Evolutionary conservation across 2,888 invertebrate genomes (phyloP).

Genomic region (Megalurothrips usitatus): DNA sequence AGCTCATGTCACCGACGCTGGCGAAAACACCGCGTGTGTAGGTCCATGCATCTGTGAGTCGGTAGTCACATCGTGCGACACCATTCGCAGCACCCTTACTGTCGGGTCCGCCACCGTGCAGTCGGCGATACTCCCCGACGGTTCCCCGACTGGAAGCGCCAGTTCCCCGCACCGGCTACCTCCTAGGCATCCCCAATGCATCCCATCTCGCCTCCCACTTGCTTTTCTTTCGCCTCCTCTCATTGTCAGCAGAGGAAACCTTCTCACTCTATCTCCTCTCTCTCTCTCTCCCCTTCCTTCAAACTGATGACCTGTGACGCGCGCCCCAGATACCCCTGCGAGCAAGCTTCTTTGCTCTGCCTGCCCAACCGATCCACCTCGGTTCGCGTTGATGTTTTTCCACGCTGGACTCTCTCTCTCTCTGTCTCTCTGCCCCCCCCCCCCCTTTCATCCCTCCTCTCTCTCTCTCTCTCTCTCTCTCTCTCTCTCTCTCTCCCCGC

Average conservation of each 20-base stretch:
- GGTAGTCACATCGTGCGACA: too few species aligned
- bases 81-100: too few species aligned
- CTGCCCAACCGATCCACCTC: background rate
- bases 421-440: background rate
- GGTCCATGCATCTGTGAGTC: too few species aligned
- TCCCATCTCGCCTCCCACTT: background rate
- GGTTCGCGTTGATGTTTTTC: too few species aligned
- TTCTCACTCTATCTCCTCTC: background rate
- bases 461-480: background rate
- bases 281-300: background rate
- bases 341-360: background rate
- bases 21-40: too few species aligned
- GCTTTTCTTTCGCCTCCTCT: background rate
- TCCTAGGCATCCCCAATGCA: too few species aligned
- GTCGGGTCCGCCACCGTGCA: too few species aligned
- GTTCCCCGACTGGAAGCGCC: too few species aligned
- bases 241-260: background rate
- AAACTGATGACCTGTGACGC: conserved; percentile 11
- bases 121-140: too few species aligned
- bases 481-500: background rate
- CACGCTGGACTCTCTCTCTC: background rate
- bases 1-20: too few species aligned
- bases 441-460: background rate
- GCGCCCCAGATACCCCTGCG: background rate
- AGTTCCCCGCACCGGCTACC: too few species aligned